Conservation (phyloP, 2,797 vertebrate species). For the Enteromius unitaeniatus region DNA sequence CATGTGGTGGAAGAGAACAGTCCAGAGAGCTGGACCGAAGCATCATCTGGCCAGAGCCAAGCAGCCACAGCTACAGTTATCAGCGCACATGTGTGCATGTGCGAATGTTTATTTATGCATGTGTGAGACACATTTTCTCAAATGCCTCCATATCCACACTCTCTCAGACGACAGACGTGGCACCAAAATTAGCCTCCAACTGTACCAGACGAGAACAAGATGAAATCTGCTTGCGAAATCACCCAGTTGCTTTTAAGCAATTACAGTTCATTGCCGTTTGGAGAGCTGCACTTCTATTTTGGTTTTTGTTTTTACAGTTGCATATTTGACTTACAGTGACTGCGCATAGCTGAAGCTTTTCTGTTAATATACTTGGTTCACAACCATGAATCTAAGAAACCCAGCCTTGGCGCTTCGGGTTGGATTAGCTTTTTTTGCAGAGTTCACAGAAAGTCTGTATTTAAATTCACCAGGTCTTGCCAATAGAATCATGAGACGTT, state of each 20-base stretch:
- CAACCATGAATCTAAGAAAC: background rate
- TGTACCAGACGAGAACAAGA: background rate
- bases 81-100: conserved; percentile 4
- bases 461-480: background rate
- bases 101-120: conserved; percentile 24
- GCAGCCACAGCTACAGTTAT: conserved; percentile 7
- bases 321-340: conserved; percentile 14
- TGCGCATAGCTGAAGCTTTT: conserved; percentile 15
- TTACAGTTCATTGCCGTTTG: conserved; percentile 23
- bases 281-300: conserved; percentile 15
- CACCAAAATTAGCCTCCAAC: background rate
- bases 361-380: background rate
- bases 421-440: conserved; percentile 24
- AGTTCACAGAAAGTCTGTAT: background rate
- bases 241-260: conserved; percentile 19
- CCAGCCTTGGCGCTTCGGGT: background rate
- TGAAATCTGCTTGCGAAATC: conserved; percentile 17
- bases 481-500: background rate
- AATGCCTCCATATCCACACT: background rate
- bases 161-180: background rate
- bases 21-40: conserved; percentile 26
- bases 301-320: conserved; percentile 5
- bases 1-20: conserved; percentile 21
- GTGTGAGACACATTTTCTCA: conserved; percentile 34
- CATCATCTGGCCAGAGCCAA: conserved; percentile 31